Percentiles rank a stretch among this genome's conserved stretches.
phyloP scores from a whole-genome alignment of 92 coral and sea anemone species.

The Parazoanthus atlanticus region DNA sequence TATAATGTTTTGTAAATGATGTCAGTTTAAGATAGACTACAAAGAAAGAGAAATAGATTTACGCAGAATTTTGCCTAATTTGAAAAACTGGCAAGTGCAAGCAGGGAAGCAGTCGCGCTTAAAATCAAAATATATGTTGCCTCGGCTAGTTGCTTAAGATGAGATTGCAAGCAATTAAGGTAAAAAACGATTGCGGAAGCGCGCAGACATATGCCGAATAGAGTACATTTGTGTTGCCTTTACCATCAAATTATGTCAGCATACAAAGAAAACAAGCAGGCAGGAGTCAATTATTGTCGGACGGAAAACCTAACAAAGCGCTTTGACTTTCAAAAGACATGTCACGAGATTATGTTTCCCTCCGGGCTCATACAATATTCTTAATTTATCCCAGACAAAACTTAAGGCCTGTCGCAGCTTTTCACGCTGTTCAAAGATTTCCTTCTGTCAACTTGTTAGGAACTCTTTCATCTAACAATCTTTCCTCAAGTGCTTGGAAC shows the following conservation, averaged over 20 bases:
- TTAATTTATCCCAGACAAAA: not conserved
- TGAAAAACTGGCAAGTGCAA: not conserved
- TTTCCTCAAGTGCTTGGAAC: not conserved
- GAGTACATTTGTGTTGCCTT: not conserved
- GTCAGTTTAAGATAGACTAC: too few relatives aligned
- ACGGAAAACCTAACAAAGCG: not conserved
- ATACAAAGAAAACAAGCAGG: not conserved
- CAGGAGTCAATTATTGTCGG: not conserved
- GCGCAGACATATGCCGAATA: not conserved
- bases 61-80: not conserved
- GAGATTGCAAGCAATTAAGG: not conserved
- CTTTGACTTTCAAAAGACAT: not conserved
- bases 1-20: too few relatives aligned
- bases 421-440: not conserved
- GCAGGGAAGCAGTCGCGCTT: not conserved
- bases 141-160: too few relatives aligned
- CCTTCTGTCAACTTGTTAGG: not conserved
- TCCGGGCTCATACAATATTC: not conserved
- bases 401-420: not conserved
- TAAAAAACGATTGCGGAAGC: not conserved
- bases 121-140: not conserved
- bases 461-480: too few relatives aligned
- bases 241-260: not conserved
- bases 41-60: too few relatives aligned
- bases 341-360: not conserved